Evolutionary conservation across 2,888 invertebrate genomes (phyloP).

Genomic region (Bhutanitis thaidina): DNA sequence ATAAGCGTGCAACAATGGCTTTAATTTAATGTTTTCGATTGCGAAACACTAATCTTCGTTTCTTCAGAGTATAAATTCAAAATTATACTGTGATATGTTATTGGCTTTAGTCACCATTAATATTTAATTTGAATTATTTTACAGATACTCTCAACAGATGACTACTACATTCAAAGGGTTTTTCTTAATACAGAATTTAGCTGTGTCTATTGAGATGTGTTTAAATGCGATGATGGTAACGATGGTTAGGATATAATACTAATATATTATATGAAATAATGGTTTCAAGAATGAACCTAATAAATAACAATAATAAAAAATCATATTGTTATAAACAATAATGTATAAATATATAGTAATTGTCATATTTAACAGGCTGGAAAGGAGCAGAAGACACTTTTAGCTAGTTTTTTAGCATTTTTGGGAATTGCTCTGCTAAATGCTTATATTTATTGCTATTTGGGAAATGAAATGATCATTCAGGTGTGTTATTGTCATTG

Average conservation of each 20-base stretch:
- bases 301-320: too few species aligned
- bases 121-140: constrained; percentile 20
- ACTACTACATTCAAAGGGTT: constrained; percentile 53
- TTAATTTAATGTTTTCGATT: too few species aligned
- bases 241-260: constrained; percentile 47
- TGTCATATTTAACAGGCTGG: constrained; percentile 41
- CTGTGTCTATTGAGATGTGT: constrained; percentile 58
- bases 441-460: constrained; percentile 59
- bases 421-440: constrained; percentile 50
- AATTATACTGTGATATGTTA: too few species aligned
- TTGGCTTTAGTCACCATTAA: background rate
- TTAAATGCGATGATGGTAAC: constrained; percentile 59
- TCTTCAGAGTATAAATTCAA: too few species aligned
- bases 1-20: too few species aligned
- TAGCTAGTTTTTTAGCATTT: constrained; percentile 50
- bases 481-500: constrained; percentile 50
- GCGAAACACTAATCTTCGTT: too few species aligned
- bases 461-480: constrained; percentile 56
- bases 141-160: constrained; percentile 50
- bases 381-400: constrained; percentile 38
- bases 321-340: too few species aligned
- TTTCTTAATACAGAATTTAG: constrained; percentile 61
- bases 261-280: too few species aligned
- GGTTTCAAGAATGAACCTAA: too few species aligned
- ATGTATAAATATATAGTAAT: too few species aligned